Conservation (phyloP, 2,888 invertebrate genomes). For the Lycaena phlaeas region DNA sequence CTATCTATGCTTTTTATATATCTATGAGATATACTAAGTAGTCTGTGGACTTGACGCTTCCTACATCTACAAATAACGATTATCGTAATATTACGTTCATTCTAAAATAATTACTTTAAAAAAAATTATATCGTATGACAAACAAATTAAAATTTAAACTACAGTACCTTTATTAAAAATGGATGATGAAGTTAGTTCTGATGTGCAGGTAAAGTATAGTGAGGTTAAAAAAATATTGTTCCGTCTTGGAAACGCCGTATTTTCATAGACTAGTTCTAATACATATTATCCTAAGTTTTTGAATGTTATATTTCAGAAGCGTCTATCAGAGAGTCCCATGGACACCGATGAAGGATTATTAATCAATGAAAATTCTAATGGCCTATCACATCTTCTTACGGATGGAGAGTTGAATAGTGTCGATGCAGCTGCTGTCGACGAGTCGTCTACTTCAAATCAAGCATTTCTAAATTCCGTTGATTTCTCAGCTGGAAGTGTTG, state of each 20-base stretch:
- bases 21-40: no score
- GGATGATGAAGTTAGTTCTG: constrained; percentile 55
- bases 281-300: not conserved
- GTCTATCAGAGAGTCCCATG: constrained; percentile 51
- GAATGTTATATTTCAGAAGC: constrained; percentile 36
- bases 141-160: not conserved
- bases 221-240: constrained; percentile 18
- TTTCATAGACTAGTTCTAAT: not conserved
- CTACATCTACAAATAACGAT: no score
- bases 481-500: constrained; percentile 59
- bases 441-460: constrained; percentile 61
- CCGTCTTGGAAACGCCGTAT: not conserved
- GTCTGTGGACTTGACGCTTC: no score
- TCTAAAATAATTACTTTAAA: not conserved
- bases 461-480: constrained; percentile 62
- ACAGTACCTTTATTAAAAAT: constrained; percentile 20
- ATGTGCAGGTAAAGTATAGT: constrained; percentile 44
- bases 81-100: no score
- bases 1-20: no score
- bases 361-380: constrained; percentile 63
- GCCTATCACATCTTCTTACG: constrained; percentile 56
- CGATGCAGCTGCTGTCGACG: constrained; percentile 52
- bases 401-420: constrained; percentile 63
- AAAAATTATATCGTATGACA: not conserved
- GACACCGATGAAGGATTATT: constrained; percentile 61